Percentiles rank a stretch among this genome's conserved stretches.
phyloP scores from a whole-genome alignment of 92 coral and sea anemone genomes.

The Heteractis magnifica region DNA sequence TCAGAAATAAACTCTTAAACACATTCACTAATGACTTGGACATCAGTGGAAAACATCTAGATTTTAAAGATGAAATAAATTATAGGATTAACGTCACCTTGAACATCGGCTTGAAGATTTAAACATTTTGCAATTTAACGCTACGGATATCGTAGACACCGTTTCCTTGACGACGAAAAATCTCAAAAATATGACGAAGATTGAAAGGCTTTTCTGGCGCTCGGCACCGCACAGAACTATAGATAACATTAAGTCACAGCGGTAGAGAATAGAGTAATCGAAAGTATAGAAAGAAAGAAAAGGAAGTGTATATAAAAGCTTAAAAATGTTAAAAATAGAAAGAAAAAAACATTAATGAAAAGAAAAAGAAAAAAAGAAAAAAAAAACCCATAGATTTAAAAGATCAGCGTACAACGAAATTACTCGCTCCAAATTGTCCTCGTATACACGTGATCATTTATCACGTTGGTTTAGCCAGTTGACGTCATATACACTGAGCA shows the following conservation, averaged over 20 bases:
- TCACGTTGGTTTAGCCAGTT: background rate
- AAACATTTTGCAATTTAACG: background rate
- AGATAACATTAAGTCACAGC: background rate
- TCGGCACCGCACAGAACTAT: background rate
- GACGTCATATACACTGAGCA: conserved; percentile 1
- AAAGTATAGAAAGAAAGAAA: background rate
- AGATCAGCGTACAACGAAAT: background rate
- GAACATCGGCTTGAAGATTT: background rate
- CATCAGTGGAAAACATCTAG: background rate
- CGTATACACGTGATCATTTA: background rate
- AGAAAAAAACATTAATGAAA: background rate
- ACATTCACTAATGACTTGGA: background rate
- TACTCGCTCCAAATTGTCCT: background rate
- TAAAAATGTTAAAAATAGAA: background rate
- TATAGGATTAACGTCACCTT: background rate
- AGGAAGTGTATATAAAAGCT: background rate
- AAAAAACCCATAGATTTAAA: background rate
- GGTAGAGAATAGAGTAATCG: background rate
- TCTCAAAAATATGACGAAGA: conserved; percentile 7
- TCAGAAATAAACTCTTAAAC: too few relatives aligned
- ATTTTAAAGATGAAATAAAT: background rate
- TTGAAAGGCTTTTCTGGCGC: background rate
- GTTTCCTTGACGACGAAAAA: background rate
- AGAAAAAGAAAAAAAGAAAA: background rate
- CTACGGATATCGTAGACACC: background rate